Base-by-base conservation (phyloP, 1,140 invertebrate genomes). In the Heterodera schachtii region DNA sequence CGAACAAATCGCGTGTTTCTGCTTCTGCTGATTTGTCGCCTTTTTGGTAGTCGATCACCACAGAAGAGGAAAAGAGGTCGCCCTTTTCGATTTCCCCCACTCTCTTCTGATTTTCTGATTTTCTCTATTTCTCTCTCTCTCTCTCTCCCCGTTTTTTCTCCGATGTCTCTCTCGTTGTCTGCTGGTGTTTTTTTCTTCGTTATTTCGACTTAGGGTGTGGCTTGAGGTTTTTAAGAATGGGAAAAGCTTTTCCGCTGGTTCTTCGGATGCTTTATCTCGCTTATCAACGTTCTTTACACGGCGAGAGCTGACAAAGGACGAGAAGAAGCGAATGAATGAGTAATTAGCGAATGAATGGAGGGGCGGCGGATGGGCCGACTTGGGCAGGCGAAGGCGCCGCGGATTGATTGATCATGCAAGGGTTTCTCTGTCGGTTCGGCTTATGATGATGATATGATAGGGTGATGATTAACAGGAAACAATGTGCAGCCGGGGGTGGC, bases 401-500 rank as follows among this genome's bases (percentile, higher is more conserved):
- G 49, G 49, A 52, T 31, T 31, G 49, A 52, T 52, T 60, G 57
- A 60, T 60, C 57, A 60, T 16, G 57, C 57, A 60, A 19, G 13
- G 31, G 57, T 60, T 60, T 60, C 57, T 60, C 11, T 2, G 57
- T 60, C 57, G 57, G 57, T 60, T 60, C 57, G 19, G 57, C 57
- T 60, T 60, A 60, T 60, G 57, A 60, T 60, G 57, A 60, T 60
- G 57, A 19, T 11, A 60, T 60, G 57, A 60, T 60, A 19, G 8
- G 57, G 16, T 60, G 57, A 60, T 60, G 57, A 60, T 60, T 60
- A 60, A 60, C 57, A 60, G 57, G 57, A 60, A 60, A 60, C 57
- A 60, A 60, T 60, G 16, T 13, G 57, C 13, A 16, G 57, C 13
- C 9, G 57, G 57, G 57, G 57, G 57, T 60, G 57, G 57, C 13